phyloP scores from a whole-genome alignment of 2,113 vertebrate genomes.

The Otus sunia region DNA sequence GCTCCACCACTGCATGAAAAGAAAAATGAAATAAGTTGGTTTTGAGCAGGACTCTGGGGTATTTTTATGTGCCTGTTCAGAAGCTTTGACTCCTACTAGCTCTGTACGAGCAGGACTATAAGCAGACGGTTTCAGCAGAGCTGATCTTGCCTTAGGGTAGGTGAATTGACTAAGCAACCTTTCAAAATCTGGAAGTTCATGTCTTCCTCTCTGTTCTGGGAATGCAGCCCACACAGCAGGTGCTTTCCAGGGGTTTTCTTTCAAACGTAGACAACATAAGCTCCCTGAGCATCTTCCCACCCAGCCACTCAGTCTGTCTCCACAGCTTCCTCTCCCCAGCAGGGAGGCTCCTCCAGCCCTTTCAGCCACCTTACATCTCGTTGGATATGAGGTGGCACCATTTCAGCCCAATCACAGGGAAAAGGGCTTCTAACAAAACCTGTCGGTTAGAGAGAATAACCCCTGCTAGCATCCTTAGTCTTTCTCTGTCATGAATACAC shows the following conservation, averaged over 20 bases:
- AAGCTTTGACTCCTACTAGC: not conserved
- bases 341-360: not conserved
- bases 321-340: not conserved
- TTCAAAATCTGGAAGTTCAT: not conserved
- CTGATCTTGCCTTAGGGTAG: not conserved
- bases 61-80: not conserved
- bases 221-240: not conserved
- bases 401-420: not conserved
- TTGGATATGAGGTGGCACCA: not conserved
- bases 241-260: not conserved
- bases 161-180: not conserved
- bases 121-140: not conserved
- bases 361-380: not conserved
- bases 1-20: not conserved
- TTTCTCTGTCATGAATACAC: not conserved
- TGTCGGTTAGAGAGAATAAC: not conserved
- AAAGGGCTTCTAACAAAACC: not conserved
- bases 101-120: not conserved
- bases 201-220: not conserved
- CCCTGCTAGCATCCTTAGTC: not conserved
- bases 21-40: not conserved
- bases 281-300: not conserved
- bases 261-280: not conserved
- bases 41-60: not conserved
- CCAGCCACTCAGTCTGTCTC: not conserved